Conservation (phyloP, 2,113 vertebrate species). For the Paratilapia polleni region DNA sequence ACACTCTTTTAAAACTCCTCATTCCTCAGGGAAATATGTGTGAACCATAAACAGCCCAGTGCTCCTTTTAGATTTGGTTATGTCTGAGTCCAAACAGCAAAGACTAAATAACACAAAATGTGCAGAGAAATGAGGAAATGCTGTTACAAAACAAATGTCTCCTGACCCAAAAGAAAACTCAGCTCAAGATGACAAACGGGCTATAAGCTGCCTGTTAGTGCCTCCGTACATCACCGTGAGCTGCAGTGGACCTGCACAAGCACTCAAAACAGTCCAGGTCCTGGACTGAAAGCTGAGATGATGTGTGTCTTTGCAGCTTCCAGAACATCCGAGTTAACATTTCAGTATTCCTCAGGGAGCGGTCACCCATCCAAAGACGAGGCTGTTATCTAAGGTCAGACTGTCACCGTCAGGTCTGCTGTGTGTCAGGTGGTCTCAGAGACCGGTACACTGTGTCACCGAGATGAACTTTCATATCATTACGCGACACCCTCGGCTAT, state of each 20-base stretch:
- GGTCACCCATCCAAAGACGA: not conserved
- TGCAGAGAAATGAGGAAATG: not conserved
- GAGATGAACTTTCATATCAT: no score
- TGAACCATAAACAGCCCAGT: not conserved
- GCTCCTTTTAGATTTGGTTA: conserved; percentile 4
- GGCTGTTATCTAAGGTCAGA: conserved; percentile 1
- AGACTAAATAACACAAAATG: conserved; percentile 9
- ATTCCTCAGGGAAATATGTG: not conserved
- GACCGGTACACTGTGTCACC: not conserved
- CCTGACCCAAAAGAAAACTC: conserved; percentile 4
- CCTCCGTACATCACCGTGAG: conserved; percentile 12
- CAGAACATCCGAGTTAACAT: conserved; percentile 9
- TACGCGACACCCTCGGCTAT: not conserved
- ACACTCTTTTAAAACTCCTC: not conserved
- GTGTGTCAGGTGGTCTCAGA: not conserved
- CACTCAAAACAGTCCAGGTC: conserved; percentile 8
- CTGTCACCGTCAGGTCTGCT: not conserved
- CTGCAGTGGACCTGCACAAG: conserved; percentile 11
- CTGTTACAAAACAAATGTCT: conserved; percentile 30
- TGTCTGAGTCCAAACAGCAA: conserved; percentile 2
- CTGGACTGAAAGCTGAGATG: conserved; percentile 12
- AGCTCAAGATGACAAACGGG: conserved; percentile 22
- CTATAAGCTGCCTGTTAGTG: conserved; percentile 3
- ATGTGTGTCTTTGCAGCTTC: conserved; percentile 38
- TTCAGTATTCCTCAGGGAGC: conserved; percentile 11